Base-by-base conservation (phyloP, 2,888 invertebrate species). In the Macrophya annulata region DNA sequence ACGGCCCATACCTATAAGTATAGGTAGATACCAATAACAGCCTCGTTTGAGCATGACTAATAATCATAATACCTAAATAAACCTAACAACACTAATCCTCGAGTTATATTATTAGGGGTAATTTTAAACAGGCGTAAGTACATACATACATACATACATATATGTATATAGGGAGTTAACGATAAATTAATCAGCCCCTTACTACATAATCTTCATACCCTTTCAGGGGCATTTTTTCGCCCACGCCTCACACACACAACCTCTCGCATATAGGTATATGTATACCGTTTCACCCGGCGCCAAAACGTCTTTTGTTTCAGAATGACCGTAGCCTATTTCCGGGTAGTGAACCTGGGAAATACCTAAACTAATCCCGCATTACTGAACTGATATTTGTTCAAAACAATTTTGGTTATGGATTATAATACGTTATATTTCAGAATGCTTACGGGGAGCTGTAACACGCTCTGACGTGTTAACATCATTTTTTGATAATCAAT, bases 121-220 rank as follows among this genome's bases (percentile, higher is more conserved):
- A 9, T 62, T 25, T 25, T 62, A 10, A 25, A 62, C 1, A 10
- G 62, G 25, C 62, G 62, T 62, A 62, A 25, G 62, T 62, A 62
- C 25, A 21, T 48, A 48, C 9, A 10, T 48, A 48, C 12, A 10
- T 10, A 1, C 12, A 48, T 48, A 48, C 4, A 12, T 4, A 48
- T 48, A 12, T 1, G 25, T 17, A 62, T 25, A 21, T 12, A 25
- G 10, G 21, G 25, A 62, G 62, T 62, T 62, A 62, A 25, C 62
- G 62, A 62, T 12, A 62, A 62, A 62, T 62, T 62, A 62, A 62
- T 62, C 62, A 62, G 62, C 62, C 62, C 62, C 62, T 62, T 12
- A 21, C 12, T 62, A 25, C 4, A 12, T 12, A 31, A 31, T 31
- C 31, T 31, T 31, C 3, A 31, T 31, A 31, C 9, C 62, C 25